These are phyloP conservation scores for Neofelis nebulosa DNA, from an alignment of 2,113 vertebrate species.

Conservation along the genomic window DNA sequence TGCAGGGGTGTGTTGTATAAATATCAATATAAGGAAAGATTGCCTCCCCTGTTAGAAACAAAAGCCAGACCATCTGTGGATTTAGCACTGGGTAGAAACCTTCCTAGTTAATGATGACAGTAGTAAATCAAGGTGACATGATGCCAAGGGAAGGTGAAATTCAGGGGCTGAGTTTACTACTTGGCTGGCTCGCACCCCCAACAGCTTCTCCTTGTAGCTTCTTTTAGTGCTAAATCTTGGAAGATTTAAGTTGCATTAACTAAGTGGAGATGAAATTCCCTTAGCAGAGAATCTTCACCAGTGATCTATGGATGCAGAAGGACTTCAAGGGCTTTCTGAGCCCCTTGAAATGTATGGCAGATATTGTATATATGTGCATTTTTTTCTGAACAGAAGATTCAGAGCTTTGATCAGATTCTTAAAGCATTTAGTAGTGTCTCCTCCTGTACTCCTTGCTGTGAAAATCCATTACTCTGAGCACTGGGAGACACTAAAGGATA, in stretches of 20 bases:
- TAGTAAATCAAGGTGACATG: slow-evolving; percentile 15
- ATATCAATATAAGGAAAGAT: slow-evolving; percentile 1
- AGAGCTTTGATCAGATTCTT: slow-evolving; percentile 12
- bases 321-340: slow-evolving; percentile 1
- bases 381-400: not conserved
- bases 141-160: slow-evolving; percentile 35
- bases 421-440: not conserved
- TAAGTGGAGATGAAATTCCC: not conserved
- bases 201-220: not conserved
- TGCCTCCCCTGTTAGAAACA: slow-evolving; percentile 32
- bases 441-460: not conserved
- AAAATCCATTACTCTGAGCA: not conserved
- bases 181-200: not conserved
- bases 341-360: not conserved
- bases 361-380: not conserved
- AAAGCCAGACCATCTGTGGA: not conserved
- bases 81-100: slow-evolving; percentile 5
- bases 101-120: not conserved
- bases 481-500: not conserved
- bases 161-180: not conserved
- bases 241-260: not conserved
- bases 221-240: not conserved
- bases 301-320: not conserved
- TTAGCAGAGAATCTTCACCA: not conserved
- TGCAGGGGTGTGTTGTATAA: not conserved